Evolutionary conservation across 2,888 invertebrate species (phyloP).

Genomic region (Muschampia plurimacula): DNA sequence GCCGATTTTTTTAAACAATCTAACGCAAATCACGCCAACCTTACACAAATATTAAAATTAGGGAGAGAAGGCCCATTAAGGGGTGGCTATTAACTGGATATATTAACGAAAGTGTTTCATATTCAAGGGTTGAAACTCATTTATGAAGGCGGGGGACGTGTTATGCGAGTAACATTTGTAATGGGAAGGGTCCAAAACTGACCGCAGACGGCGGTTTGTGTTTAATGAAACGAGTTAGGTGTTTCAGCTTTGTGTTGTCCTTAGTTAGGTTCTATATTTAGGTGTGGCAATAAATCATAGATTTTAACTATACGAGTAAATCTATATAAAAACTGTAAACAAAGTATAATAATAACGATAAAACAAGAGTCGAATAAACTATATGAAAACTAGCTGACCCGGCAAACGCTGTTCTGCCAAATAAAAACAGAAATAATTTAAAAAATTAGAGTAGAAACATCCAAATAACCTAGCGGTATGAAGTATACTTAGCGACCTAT

Average conservation of each 20-base stretch:
- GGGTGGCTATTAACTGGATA: slow-evolving; percentile 58
- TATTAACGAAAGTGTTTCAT: slow-evolving; percentile 60
- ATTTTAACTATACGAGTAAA: not conserved
- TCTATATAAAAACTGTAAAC: too few relatives aligned
- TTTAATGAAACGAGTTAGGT: slow-evolving; percentile 7
- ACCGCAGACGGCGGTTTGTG: slow-evolving; percentile 11
- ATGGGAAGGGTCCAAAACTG: slow-evolving; percentile 8
- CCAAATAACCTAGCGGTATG: too few relatives aligned
- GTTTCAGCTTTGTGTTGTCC: not conserved
- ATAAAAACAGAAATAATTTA: too few relatives aligned
- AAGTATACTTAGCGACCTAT: too few relatives aligned
- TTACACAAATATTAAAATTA: slow-evolving; percentile 21
- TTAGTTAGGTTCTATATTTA: not conserved
- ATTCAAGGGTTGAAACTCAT: slow-evolving; percentile 30
- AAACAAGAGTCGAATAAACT: too few relatives aligned
- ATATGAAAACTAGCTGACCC: too few relatives aligned
- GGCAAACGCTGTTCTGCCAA: too few relatives aligned
- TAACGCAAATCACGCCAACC: not conserved
- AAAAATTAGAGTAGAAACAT: too few relatives aligned
- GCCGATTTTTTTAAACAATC: too few relatives aligned
- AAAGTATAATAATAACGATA: too few relatives aligned
- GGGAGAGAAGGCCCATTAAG: not conserved
- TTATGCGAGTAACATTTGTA: slow-evolving; percentile 12
- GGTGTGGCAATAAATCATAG: not conserved
- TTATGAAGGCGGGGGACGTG: slow-evolving; percentile 16